phyloP scores from a whole-genome alignment of 2,888 invertebrate species.

The Cephus pulcher region DNA sequence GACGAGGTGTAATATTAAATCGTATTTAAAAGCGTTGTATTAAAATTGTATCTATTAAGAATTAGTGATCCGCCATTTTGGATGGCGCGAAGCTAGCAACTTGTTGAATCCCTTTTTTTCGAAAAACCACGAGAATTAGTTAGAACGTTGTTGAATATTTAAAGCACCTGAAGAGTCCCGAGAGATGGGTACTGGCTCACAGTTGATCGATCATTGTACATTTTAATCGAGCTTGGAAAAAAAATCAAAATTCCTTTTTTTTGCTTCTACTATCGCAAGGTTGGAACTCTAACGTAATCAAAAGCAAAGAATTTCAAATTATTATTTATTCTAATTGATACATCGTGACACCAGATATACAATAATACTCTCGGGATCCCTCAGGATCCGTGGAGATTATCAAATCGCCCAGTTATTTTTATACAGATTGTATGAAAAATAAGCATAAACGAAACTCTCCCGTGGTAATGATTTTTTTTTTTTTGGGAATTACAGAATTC shows the following conservation, averaged over 20 bases:
- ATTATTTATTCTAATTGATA: background rate
- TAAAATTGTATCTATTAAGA: conserved; percentile 9
- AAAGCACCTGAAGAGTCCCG: conserved; percentile 1
- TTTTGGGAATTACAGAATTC: conserved; percentile 6
- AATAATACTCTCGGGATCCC: conserved; percentile 25
- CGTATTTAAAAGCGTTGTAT: conserved; percentile 6
- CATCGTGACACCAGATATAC: background rate
- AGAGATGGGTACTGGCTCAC: background rate
- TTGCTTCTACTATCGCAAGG: background rate
- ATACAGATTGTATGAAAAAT: conserved; percentile 49
- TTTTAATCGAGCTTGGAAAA: conserved; percentile 1
- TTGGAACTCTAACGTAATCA: background rate
- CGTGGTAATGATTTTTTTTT: background rate
- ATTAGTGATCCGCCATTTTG: conserved; percentile 17
- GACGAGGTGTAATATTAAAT: background rate
- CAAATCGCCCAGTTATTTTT: conserved; percentile 62
- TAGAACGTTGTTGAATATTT: conserved; percentile 52
- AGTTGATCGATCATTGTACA: background rate
- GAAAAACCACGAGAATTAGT: conserved; percentile 18
- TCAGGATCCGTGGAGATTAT: conserved; percentile 40
- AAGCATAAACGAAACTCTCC: background rate
- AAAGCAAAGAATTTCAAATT: background rate
- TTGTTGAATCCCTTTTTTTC: conserved; percentile 27
- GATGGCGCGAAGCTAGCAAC: conserved; percentile 21
- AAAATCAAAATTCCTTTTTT: conserved; percentile 11